phyloP scores from a whole-genome alignment of 2,113 vertebrate genomes.

The Holacanthus passer region DNA sequence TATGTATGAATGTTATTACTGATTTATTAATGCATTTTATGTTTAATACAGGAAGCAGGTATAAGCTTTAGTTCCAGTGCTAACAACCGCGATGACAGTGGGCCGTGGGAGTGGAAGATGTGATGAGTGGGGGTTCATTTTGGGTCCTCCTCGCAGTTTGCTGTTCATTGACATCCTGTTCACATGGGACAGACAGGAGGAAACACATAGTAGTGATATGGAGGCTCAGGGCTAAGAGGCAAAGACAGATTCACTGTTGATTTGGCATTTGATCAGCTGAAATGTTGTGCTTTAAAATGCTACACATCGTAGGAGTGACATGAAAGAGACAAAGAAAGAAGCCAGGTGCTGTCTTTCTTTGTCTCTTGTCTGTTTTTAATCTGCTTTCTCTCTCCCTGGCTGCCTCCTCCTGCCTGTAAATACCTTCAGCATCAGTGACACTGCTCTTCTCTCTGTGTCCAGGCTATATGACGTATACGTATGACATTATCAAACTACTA shows the following conservation, averaged over 20 bases:
- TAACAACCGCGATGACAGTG: conserved; percentile 1
- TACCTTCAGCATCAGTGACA: conserved; percentile 64
- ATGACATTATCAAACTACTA: conserved; percentile 77
- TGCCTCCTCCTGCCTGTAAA: conserved; percentile 68
- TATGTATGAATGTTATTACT: conserved; percentile 64
- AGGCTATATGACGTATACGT: conserved; percentile 75
- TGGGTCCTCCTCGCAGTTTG: conserved; percentile 38
- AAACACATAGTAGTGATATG: conserved; percentile 6
- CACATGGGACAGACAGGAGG: conserved; percentile 10
- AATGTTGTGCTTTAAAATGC: conserved; percentile 19
- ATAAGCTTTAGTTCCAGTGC: conserved; percentile 41
- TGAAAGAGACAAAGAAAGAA: not conserved
- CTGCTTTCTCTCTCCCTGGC: conserved; percentile 25
- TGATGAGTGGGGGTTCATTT: not conserved
- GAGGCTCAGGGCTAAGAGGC: conserved; percentile 14
- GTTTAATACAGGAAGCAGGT: conserved; percentile 31
- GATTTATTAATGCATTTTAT: conserved; percentile 48
- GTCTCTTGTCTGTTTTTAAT: conserved; percentile 5
- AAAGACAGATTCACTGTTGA: not conserved
- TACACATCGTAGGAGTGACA: conserved; percentile 1
- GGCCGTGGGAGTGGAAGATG: not conserved
- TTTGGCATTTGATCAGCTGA: conserved; percentile 4
- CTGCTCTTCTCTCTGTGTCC: conserved; percentile 63
- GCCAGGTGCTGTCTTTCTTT: not conserved
- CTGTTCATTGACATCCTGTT: conserved; percentile 47